A percentile compares a stretch with the other conserved stretches of the same genome.
Evolutionary conservation across 2,797 vertebrate species (phyloP).

Genomic region (Gadopsis bispinosus): DNA sequence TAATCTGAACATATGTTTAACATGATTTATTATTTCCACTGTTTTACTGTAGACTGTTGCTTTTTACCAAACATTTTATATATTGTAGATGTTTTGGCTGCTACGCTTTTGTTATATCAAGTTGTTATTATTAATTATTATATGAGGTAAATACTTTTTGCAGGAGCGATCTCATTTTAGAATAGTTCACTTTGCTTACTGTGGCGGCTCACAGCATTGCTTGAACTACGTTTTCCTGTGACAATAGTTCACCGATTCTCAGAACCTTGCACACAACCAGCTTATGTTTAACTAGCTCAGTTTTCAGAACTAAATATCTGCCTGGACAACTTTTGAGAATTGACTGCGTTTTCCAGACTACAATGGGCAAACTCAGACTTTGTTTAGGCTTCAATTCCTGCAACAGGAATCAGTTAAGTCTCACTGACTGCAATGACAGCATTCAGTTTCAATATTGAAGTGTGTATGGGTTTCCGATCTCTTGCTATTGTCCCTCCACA

Average conservation of each 20-base stretch:
- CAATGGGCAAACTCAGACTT: background rate
- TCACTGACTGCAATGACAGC: background rate
- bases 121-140: background rate
- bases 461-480: constrained; percentile 12
- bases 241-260: background rate
- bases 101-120: background rate
- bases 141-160: background rate
- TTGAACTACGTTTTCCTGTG: background rate
- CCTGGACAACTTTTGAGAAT: background rate
- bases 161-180: background rate
- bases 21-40: background rate
- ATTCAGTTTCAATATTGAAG: constrained; percentile 21
- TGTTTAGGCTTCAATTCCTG: background rate
- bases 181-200: background rate
- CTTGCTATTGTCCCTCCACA: constrained; percentile 10
- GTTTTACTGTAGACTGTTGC: background rate
- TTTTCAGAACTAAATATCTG: background rate
- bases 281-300: background rate
- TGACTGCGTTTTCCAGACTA: background rate
- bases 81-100: background rate
- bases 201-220: background rate
- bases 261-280: background rate
- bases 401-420: background rate
- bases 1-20: background rate
- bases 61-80: background rate